A percentile compares a stretch with the other conserved stretches of the same genome.
phyloP scores from a whole-genome alignment of 2,888 invertebrate genomes.

The Dicranocentrus wangi region DNA sequence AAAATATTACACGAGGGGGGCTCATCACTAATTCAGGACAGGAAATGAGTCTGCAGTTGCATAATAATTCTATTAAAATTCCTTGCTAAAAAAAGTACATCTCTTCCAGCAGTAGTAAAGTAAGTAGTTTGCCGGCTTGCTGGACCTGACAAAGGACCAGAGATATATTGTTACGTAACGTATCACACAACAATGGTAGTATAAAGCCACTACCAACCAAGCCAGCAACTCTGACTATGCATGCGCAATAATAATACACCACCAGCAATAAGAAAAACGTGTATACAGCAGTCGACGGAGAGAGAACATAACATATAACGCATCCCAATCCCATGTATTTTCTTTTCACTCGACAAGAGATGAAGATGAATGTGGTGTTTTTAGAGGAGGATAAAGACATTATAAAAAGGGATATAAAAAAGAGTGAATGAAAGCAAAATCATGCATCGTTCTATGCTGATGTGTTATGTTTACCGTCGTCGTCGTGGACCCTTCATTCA shows the following conservation, averaged over 20 bases:
- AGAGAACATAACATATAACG: not conserved
- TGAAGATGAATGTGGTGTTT: slow-evolving; percentile 4
- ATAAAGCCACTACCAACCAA: too few relatives aligned
- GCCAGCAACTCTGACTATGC: not conserved
- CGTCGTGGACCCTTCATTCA: too few relatives aligned
- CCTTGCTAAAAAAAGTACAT: slow-evolving; percentile 16
- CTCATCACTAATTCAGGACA: slow-evolving; percentile 61
- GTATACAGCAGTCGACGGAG: not conserved
- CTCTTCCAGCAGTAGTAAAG: not conserved
- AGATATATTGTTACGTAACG: too few relatives aligned
- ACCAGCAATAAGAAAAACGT: not conserved
- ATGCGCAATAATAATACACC: not conserved
- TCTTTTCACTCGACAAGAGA: too few relatives aligned
- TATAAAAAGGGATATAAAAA: not conserved
- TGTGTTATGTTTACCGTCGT: too few relatives aligned
- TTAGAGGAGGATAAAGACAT: not conserved
- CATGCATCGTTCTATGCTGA: not conserved
- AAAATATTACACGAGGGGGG: slow-evolving; percentile 39
- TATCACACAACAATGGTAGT: too few relatives aligned
- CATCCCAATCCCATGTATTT: too few relatives aligned
- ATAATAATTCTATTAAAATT: slow-evolving; percentile 48
- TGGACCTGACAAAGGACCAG: not conserved
- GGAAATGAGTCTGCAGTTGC: slow-evolving; percentile 55
- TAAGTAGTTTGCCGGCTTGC: not conserved
- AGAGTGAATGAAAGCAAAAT: slow-evolving; percentile 5